Evolutionary conservation across 2,888 invertebrate species (phyloP).

Genomic region (Lypha dubia): DNA sequence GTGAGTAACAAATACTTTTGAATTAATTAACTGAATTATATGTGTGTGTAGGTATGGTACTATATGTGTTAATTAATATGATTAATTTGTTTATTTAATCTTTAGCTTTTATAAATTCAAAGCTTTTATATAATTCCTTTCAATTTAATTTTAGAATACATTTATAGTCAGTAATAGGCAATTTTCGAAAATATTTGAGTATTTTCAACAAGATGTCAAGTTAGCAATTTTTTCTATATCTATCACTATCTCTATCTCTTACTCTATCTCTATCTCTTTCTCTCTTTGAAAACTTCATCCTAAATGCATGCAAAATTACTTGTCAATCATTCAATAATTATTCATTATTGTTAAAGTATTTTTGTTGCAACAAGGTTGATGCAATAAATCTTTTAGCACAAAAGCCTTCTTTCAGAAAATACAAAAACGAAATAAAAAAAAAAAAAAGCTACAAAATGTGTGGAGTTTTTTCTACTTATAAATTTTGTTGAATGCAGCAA

Average conservation of each 20-base stretch:
- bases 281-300: conserved; percentile 30
- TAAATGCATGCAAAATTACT: conserved; percentile 68
- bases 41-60: no score
- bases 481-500: conserved; percentile 35
- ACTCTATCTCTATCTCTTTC: not conserved
- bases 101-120: not conserved
- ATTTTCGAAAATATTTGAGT: no score
- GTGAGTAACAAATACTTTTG: conserved; percentile 6
- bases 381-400: conserved; percentile 58
- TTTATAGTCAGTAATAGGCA: no score
- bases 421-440: conserved; percentile 12
- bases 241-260: no score
- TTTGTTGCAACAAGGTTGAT: conserved; percentile 51
- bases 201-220: no score
- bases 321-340: conserved; percentile 69
- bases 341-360: conserved; percentile 63
- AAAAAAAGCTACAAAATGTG: not conserved
- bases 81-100: not conserved
- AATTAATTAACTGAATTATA: no score
- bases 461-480: conserved; percentile 17
- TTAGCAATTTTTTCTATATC: no score
- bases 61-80: not conserved
- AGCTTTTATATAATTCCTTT: not conserved
- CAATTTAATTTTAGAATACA: no score
- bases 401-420: conserved; percentile 42